A percentile compares a stretch with the other conserved stretches of the same genome.
Evolutionary conservation across 2,797 vertebrate genomes (phyloP).

Genomic region (Podarcis siculus): DNA sequence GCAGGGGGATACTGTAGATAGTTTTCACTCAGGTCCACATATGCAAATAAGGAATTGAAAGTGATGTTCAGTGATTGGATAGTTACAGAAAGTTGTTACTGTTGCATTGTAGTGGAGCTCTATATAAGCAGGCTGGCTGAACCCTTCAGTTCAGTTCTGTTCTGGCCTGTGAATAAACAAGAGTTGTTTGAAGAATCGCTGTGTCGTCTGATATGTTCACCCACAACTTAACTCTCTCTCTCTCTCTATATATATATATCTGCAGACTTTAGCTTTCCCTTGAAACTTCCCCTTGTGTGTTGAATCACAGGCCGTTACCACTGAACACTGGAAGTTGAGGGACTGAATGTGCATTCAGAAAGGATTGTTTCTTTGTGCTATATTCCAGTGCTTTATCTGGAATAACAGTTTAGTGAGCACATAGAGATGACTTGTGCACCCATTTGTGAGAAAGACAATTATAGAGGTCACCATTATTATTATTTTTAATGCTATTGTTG

Average conservation of each 20-base stretch:
- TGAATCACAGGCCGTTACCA: not conserved
- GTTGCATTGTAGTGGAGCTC: no score
- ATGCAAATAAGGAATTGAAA: no score
- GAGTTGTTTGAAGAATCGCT: no score
- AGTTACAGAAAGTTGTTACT: no score
- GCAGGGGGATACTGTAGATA: no score
- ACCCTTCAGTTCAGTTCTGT: no score
- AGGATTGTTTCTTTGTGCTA: not conserved
- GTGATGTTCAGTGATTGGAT: no score
- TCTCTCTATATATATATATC: not conserved
- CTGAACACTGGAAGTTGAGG: not conserved
- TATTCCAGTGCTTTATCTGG: conserved; percentile 13
- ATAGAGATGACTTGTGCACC: conserved; percentile 50
- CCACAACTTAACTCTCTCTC: no score
- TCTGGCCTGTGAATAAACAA: no score
- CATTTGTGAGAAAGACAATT: conserved; percentile 54
- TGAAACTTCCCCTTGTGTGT: not conserved
- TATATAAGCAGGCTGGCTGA: no score
- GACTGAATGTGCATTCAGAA: not conserved
- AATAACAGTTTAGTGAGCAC: conserved; percentile 37
- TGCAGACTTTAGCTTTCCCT: not conserved
- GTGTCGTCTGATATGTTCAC: no score
- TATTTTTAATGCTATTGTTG: conserved; percentile 43
- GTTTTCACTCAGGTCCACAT: no score
- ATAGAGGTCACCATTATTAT: conserved; percentile 49